phyloP scores from a whole-genome alignment of 2,797 vertebrate genomes.

The Pampus argenteus region DNA sequence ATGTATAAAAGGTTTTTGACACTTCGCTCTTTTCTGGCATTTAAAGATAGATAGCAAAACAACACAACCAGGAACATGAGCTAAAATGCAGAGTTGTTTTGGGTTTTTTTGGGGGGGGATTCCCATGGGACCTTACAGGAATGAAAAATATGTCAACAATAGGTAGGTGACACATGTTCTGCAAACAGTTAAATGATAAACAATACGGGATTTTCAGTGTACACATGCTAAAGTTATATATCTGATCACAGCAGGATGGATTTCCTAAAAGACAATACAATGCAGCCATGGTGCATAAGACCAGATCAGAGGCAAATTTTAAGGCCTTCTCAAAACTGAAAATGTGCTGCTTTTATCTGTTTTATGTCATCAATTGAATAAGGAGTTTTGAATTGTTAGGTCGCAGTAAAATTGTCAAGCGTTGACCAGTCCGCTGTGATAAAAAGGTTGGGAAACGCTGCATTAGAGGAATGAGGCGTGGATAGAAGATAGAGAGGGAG shows the following conservation, averaged over 20 bases:
- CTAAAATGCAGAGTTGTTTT: background rate
- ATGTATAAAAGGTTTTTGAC: background rate
- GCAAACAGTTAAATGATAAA: slow-evolving; percentile 4
- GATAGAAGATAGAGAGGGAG: slow-evolving; percentile 13
- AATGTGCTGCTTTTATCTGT: background rate
- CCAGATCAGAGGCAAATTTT: background rate
- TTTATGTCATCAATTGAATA: background rate
- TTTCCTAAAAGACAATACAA: slow-evolving; percentile 9
- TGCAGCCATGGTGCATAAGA: background rate
- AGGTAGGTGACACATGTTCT: background rate
- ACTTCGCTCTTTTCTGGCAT: background rate
- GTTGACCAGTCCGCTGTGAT: no score
- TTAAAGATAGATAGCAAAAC: background rate
- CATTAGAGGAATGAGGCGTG: slow-evolving; percentile 73
- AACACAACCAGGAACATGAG: background rate
- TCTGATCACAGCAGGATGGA: slow-evolving; percentile 1
- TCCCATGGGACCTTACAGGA: background rate
- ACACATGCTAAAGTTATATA: slow-evolving; percentile 14
- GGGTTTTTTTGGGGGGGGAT: no score
- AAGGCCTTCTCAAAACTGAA: background rate
- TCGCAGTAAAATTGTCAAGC: no score
- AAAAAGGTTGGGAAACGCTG: no score
- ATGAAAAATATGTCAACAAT: slow-evolving; percentile 1
- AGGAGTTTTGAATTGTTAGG: no score
- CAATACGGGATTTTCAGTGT: slow-evolving; percentile 2